phyloP scores from a whole-genome alignment of 2,888 invertebrate genomes.

The Holacanthella duospinosa region DNA sequence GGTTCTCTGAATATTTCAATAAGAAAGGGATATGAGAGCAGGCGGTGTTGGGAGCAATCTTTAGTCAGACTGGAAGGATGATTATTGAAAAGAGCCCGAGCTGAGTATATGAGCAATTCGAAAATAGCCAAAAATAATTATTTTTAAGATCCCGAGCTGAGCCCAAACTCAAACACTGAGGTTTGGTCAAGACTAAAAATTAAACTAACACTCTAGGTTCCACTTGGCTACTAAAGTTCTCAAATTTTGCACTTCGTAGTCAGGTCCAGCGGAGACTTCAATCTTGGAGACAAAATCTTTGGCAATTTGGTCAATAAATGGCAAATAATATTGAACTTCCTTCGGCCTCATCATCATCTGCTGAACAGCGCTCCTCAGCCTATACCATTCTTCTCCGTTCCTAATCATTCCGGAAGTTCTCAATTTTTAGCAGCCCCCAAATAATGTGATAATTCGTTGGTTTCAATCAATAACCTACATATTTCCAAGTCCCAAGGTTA shows the following conservation, averaged over 20 bases:
- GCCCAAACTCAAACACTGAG: no score
- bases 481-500: conserved; percentile 48
- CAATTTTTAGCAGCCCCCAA: no score
- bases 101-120: no score
- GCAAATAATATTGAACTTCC: conserved; percentile 45
- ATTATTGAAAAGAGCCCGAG: no score
- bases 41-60: no score
- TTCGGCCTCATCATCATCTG: conserved; percentile 48
- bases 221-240: conserved; percentile 43
- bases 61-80: no score
- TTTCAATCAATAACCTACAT: conserved; percentile 41
- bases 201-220: conserved; percentile 45
- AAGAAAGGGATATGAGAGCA: neutral
- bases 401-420: conserved; percentile 38
- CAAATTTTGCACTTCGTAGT: conserved; percentile 40
- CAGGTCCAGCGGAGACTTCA: conserved; percentile 33
- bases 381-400: conserved; percentile 50
- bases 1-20: no score
- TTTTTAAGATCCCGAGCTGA: no score
- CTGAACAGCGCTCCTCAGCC: conserved; percentile 45
- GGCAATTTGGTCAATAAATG: conserved; percentile 42
- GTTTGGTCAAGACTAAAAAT: neutral
- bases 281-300: conserved; percentile 43
- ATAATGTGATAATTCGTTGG: no score
- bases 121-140: neutral